Evolutionary conservation across 2,888 invertebrate species (phyloP), one percentile per base, ranked within the genome.

Genomic region (Calliphora vomitoria): DNA sequence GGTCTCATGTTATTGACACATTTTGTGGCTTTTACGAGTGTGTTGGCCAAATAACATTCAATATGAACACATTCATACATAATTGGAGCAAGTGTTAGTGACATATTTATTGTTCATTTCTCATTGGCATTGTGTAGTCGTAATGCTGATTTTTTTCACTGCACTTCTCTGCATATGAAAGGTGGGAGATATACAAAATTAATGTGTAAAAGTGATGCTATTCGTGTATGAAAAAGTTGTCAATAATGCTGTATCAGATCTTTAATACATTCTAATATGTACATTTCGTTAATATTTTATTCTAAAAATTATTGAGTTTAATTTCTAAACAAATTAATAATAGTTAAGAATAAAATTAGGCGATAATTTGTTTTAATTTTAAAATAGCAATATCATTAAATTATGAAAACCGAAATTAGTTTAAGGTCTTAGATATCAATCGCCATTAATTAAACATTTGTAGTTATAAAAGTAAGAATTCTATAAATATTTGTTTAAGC

Each of bases 21-120:
- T 83, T 83, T 74, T 83, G 78, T 80, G 82, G 82, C 50, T 69
- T 82, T 80, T 60, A 76, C 53, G 31, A 55, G 5, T 75, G 68
- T 76, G 20, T 76, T 76, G 64, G 69, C 53, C 53, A 41, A 82
- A 62, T 18, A 62, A 31, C 18, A 62, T 83, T 55, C 11, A 76
- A 53, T 53, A 18, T 62, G 60, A 62, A 71, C 25, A 25, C 25
- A 25, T 25, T 8, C 1, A 83, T 41, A 69, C 69, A 38, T 64
- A 53, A 20, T 60, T 69, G 68, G 62, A 79, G 79, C 86, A 86
- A 86, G 68, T 86, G 86, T 68, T 50, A 47, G 60, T 74, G 82
- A 79, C 82, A 86, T 86, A 86, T 86, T 86, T 86, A 86, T 82
- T 86, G 79, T 79, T 82, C 74, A 75, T 60, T 82, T 82, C 50